These are phyloP conservation scores for Pogoniulus pusillus DNA, from an alignment of 2,797 vertebrate species.

Conservation along the genomic window DNA sequence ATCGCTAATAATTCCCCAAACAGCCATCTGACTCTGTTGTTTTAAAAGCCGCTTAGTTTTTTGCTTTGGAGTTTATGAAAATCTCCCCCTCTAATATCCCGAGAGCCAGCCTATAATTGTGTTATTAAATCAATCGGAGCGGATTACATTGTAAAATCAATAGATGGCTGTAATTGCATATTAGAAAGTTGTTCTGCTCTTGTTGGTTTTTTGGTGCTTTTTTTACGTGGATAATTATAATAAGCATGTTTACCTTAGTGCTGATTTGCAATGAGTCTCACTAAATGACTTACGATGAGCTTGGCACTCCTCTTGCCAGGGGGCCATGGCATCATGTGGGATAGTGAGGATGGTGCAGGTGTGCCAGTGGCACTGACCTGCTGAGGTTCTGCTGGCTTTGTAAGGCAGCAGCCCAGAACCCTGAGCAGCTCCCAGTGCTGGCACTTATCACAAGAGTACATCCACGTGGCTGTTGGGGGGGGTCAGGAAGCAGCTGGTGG, in stretches of 20 bases:
- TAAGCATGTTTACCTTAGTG: slow-evolving; percentile 92
- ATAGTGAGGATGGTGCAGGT: fast-evolving
- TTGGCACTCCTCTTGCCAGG: background rate
- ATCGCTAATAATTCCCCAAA: slow-evolving; percentile 73
- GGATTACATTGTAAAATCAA: slow-evolving; percentile 93
- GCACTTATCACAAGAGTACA: fast-evolving
- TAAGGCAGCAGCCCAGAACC: background rate
- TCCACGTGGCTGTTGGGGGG: background rate
- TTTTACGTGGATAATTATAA: slow-evolving; percentile 94
- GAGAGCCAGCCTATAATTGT: slow-evolving; percentile 83
- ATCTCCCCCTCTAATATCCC: slow-evolving; percentile 89
- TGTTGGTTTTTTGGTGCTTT: slow-evolving; percentile 77
- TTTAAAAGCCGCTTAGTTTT: slow-evolving; percentile 77
- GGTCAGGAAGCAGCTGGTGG: fast-evolving
- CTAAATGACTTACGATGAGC: slow-evolving; percentile 52
- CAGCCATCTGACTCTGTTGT: slow-evolving; percentile 70
- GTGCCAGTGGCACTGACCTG: background rate
- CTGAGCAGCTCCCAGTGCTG: background rate
- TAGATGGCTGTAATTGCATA: slow-evolving; percentile 92
- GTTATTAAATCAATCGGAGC: slow-evolving; percentile 92
- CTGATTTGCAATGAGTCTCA: slow-evolving; percentile 89
- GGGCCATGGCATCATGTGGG: fast-evolving
- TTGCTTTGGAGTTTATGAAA: slow-evolving; percentile 90
- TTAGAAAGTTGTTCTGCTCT: slow-evolving; percentile 85
- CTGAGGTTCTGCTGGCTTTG: fast-evolving